Evolutionary conservation across 2,113 vertebrate genomes (phyloP), one percentile per base, ranked within the genome.

Genomic region (Phodopus roborovskii): DNA sequence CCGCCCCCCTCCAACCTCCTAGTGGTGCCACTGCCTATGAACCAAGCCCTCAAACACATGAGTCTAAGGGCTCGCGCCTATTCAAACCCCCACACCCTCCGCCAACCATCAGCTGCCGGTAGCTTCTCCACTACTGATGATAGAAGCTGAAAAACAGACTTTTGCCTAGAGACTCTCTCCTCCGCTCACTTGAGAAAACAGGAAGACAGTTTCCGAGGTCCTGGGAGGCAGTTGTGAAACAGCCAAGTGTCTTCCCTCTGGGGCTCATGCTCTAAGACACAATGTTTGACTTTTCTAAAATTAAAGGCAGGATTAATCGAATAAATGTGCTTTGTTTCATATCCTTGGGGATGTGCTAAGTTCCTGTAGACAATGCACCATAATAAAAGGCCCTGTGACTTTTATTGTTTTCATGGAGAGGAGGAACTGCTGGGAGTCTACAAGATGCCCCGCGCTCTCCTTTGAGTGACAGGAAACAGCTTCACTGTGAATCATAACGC

Each of bases 321-420:
- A 93, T 94, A 92, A 92, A 83, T 42, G 88, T 45, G n/a, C 45
- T 94, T 71, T 90, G 94, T 97, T 89, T 94, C 96, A 42, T 94
- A 0, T 95, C 64, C 87, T 82, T 42, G 81, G 96, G 95, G 94
- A 64, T 90, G 95, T 82, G 95, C 90, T 96, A 88, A 92, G 82
- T 98, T 96, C 95, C 91, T 97, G 62, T 39, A 96, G 84, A 60
- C 87, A 88, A 91, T 95, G 86, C 92, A 62, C 58, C 93, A 28
- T 86, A 93, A 95, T 94, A 28, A 77, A 77, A 96, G 78, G 97
- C 60, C 48, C 33, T 19, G 64, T 8, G 30, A 2, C 74, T 98
- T 97, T 96, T 82, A 88, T 95, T 97, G 75, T 96, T 85, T 95
- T 94, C 89, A 70, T 89, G 93, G 96, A 94, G 91, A 98, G 86